phyloP scores from a whole-genome alignment of 2,797 vertebrate genomes.

The Sebastes wilsoni region DNA sequence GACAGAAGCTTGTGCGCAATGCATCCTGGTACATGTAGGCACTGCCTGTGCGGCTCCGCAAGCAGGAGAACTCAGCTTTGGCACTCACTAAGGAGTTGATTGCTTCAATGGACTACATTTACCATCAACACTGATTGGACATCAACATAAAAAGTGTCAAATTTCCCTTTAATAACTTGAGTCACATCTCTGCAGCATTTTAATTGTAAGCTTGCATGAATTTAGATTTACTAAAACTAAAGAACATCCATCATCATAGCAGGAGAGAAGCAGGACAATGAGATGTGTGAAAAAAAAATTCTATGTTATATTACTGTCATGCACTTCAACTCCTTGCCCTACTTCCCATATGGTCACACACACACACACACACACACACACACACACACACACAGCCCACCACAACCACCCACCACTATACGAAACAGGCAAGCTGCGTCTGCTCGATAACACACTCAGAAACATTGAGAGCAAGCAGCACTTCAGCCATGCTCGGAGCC shows the following conservation, averaged over 20 bases:
- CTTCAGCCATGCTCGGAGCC: conserved; percentile 20
- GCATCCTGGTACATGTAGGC: not conserved
- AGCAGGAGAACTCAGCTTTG: not conserved
- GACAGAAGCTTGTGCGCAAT: not conserved
- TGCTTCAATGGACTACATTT: not conserved
- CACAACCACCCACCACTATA: conserved; percentile 15
- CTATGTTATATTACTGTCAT: not conserved
- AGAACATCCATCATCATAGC: not conserved
- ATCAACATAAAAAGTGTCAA: not conserved
- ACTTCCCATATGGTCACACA: conserved; percentile 14
- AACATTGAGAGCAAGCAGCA: conserved; percentile 16
- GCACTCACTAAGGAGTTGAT: not conserved
- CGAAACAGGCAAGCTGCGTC: conserved; percentile 29
- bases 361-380: conserved; percentile 4
- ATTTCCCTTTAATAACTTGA: not conserved
- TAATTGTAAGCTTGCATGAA: not conserved
- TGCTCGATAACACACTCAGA: conserved; percentile 48
- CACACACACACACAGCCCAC: conserved; percentile 17
- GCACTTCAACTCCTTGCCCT: conserved; percentile 12
- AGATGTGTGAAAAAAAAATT: not conserved
- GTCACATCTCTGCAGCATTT: not conserved
- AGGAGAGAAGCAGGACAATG: not conserved
- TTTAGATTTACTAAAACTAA: not conserved
- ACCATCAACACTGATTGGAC: not conserved
- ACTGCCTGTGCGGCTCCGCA: not conserved